Conservation (phyloP, 2,113 vertebrate species). For the Protomyctophum bolini region DNA sequence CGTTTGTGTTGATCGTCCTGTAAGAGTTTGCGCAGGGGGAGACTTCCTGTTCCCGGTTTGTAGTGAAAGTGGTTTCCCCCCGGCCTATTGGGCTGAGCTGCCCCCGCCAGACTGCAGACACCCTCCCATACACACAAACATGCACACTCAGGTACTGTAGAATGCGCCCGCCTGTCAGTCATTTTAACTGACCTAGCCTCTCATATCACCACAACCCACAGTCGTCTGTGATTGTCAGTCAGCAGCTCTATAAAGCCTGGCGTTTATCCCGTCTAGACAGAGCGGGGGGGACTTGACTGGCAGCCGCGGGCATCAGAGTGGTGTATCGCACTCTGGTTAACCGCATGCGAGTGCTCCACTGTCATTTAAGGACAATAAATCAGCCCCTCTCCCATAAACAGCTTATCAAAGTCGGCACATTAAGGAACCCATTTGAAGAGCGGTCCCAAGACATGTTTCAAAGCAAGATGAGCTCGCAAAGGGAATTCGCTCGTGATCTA, state of each 20-base stretch:
- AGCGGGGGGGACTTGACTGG: conserved; percentile 41
- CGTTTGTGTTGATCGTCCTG: conserved; percentile 42
- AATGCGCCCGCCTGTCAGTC: conserved; percentile 48
- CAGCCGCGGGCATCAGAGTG: conserved; percentile 55
- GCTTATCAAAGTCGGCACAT: conserved; percentile 31
- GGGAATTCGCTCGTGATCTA: conserved; percentile 46
- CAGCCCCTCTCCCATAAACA: conserved; percentile 53
- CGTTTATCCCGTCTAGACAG: conserved; percentile 74
- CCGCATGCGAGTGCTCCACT: conserved; percentile 64
- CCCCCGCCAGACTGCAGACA: neutral
- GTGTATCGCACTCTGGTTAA: conserved; percentile 55
- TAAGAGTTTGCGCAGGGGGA: conserved; percentile 30
- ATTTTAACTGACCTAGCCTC: conserved; percentile 46
- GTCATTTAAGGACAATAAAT: conserved; percentile 68
- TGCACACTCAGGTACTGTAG: conserved; percentile 6
- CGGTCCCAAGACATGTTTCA: conserved; percentile 37
- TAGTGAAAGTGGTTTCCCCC: conserved; percentile 7
- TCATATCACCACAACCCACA: conserved; percentile 45
- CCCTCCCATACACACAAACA: neutral
- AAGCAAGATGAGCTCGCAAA: conserved; percentile 19
- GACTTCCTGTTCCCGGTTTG: conserved; percentile 6
- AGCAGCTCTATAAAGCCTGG: conserved; percentile 52
- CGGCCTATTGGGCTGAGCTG: conserved; percentile 24
- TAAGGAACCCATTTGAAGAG: conserved; percentile 42
- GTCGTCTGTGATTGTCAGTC: conserved; percentile 55